Evolutionary conservation across 2,113 vertebrate genomes (phyloP), one percentile per base, ranked within the genome.

Genomic region (Octodon degus): DNA sequence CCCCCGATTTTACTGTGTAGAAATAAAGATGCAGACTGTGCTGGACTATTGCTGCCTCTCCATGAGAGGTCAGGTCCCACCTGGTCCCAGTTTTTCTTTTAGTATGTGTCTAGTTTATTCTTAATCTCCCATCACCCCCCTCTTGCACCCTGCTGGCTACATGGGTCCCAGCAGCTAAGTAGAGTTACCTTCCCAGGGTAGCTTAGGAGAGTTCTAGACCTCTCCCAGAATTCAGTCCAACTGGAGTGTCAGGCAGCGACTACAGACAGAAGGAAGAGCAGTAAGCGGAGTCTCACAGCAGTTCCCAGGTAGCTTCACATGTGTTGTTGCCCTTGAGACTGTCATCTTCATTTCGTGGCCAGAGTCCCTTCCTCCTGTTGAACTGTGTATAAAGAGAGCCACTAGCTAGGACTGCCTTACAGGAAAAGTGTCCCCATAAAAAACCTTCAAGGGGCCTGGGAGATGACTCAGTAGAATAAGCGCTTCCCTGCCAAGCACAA

Each of bases 321-420:
- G 3, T 7, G 0, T 25, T 25, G 0, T 34, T 22, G 11, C 40
- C n/a, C n/a, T 27, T 5, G 9, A 4, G 67, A 20, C 25, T 53
- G 24, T 40, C 30, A 53, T 30, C 77, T 91, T 79, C 4, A 32
- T 79, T 22, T 58, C 13, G 2, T 32, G 20, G 20, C 40, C 5
- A 24, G 80, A 63, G 50, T 13, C 40, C 3, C 50, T 83, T 68
- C 24, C 10, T n/a, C 6, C 65, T 40, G 0, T 34, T 43, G 47
- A 63, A 19, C 25, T 7, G 25, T 77, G 27, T 81, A 76, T 47
- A 79, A 77, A 16, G 10, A 81, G 40, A 94, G 17, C 67, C 20
- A 30, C n/a, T 72, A 40, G 34, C 50, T 53, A 53, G 88, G 74
- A 32, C 32, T 55, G 20, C n/a, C 72, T 37, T 10, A 65, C 22